Evolutionary conservation across 92 coral and sea anemone species (phyloP), one percentile per base, ranked within the genome.

Genomic region (Porites rus): DNA sequence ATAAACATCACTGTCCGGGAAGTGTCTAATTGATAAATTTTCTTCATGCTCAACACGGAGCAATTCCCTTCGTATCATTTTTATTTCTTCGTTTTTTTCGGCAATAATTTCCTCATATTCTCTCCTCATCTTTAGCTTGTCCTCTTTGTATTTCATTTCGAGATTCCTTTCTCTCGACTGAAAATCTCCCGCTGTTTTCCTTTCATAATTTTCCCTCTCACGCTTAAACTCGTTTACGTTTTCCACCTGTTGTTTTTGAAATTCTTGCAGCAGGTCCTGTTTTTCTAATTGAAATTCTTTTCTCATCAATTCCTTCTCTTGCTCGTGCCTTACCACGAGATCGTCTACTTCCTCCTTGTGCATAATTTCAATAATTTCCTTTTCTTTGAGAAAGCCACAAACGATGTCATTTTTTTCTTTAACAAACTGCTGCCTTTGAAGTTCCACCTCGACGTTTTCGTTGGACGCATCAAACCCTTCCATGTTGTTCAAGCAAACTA

Each of bases 331-430:
- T 11, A 19, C 16, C 16, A 76, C 60, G 4, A 92, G 78, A 13
- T 78, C 59, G 4, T 87, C 76, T 43, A 92, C 24, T 59, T 94
- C 87, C 43, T 87, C 92, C 54, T 77, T 75, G 14, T 92, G 98
- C 66, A 88, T 81, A 50, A 52, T 60, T 63, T 82, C 90, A 22
- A 93, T 90, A 19, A 92, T 85, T 88, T 92, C 96, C 58, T 94
- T 94, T 74, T 94, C 96, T 58, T 88, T 90, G 11, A 94, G 87
- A 79, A 92, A 94, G 11, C 98, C 96, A 21, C 85, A 77, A 51
- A 92, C 88, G 43, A 94, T 90, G 65, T 94, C 96, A 31, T 86
- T 82, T 84, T 93, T 92, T 65, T 92, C 96, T 51, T 72, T 76
- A 8, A 71, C 87, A 61, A 61, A 83, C 65, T 83, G 58, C 72